Evolutionary conservation across 2,113 vertebrate species (phyloP).

Genomic region (Amazona guildingii): DNA sequence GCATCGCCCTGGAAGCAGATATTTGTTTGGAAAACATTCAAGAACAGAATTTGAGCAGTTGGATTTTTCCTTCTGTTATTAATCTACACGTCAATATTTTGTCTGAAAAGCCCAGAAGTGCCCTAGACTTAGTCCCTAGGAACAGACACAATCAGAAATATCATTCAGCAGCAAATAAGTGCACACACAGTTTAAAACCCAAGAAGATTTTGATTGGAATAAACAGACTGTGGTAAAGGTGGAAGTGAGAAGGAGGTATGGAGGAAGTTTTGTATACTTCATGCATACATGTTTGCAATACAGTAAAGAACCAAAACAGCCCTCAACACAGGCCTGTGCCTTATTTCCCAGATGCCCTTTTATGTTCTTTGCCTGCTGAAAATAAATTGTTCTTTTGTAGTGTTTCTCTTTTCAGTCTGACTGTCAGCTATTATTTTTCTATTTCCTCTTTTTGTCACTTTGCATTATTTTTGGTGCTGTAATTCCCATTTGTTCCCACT

Average conservation of each 20-base stretch:
- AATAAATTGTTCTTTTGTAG: conserved; percentile 87
- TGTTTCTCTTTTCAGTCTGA: conserved; percentile 76
- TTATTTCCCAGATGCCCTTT: conserved; percentile 54
- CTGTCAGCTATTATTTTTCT: conserved; percentile 91
- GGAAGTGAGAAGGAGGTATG: background rate
- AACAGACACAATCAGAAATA: background rate
- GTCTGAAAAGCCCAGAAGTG: background rate
- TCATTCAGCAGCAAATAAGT: background rate
- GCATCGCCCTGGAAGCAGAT: background rate
- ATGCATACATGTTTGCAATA: background rate
- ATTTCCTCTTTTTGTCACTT: conserved; percentile 93
- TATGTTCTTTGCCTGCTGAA: conserved; percentile 74
- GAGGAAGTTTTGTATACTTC: background rate
- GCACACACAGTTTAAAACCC: background rate
- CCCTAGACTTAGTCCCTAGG: background rate
- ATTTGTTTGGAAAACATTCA: background rate
- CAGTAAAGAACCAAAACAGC: background rate
- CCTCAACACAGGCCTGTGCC: background rate
- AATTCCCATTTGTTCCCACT: conserved; percentile 92
- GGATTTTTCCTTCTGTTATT: background rate
- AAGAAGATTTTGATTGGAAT: background rate
- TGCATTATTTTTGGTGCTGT: conserved; percentile 93
- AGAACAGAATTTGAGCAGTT: background rate
- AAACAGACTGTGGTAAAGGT: background rate
- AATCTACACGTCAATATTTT: background rate